These are phyloP conservation scores for Tolypeutes matacus DNA, from an alignment of 2,797 vertebrate genomes.

Conservation along the genomic window DNA sequence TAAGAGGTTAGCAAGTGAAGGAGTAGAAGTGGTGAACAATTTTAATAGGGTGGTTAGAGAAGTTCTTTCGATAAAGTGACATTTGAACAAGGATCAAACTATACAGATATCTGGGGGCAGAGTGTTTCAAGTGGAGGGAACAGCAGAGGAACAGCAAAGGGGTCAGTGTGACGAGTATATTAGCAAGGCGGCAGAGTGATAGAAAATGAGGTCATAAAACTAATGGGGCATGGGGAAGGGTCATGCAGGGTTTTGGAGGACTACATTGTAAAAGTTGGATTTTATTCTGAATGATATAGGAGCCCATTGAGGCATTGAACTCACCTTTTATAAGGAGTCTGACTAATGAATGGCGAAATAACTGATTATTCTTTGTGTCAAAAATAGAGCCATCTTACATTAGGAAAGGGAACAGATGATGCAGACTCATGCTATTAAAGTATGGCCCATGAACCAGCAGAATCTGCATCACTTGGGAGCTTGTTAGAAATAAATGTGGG, in stretches of 20 bases:
- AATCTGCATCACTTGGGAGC: background rate
- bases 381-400: background rate
- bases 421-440: background rate
- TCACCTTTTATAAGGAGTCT: background rate
- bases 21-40: background rate
- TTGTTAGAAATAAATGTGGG: background rate
- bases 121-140: background rate
- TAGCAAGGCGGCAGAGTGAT: background rate
- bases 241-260: background rate
- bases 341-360: background rate
- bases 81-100: slow-evolving; percentile 1
- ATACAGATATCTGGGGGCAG: background rate
- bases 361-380: background rate
- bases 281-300: background rate
- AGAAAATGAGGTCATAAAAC: background rate
- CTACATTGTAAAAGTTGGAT: background rate
- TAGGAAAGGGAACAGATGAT: background rate
- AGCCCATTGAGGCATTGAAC: background rate
- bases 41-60: background rate
- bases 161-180: background rate
- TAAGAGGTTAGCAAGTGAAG: background rate
- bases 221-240: too few species aligned
- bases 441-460: background rate
- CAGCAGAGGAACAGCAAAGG: background rate
- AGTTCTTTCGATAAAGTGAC: background rate